A percentile compares a stretch with the other conserved stretches of the same genome.
Conservation (phyloP, 1,140 invertebrate species). For the Stegodyphus mimosarum region DNA sequence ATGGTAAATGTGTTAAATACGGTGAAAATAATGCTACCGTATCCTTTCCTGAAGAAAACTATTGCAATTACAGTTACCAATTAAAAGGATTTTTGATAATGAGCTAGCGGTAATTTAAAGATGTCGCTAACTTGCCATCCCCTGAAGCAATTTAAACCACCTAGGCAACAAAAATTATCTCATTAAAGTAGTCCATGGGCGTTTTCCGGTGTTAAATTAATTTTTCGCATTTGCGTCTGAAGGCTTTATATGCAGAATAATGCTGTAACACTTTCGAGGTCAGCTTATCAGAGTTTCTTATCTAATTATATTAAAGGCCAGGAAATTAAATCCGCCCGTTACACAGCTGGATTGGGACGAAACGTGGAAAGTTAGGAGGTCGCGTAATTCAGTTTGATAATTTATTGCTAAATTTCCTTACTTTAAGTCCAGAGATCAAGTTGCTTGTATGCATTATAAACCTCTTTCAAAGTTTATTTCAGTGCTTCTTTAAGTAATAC, state of each 20-base stretch:
- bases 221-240: conserved; percentile 49
- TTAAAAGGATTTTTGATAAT: conserved; percentile 51
- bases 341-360: too few relatives aligned
- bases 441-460: too few relatives aligned
- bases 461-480: too few relatives aligned
- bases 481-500: too few relatives aligned
- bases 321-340: conserved; percentile 32
- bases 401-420: too few relatives aligned
- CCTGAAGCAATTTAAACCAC: conserved; percentile 45
- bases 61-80: conserved; percentile 44
- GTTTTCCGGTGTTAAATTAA: conserved; percentile 54
- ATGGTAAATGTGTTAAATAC: too few relatives aligned
- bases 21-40: too few relatives aligned
- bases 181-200: conserved; percentile 49
- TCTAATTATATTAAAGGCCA: conserved; percentile 55
- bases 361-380: too few relatives aligned
- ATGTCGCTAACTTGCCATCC: conserved; percentile 21
- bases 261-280: conserved; percentile 10
- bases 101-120: conserved; percentile 41
- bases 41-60: not conserved
- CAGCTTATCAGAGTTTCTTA: conserved; percentile 39
- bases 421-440: too few relatives aligned
- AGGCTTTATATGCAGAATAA: conserved; percentile 1
- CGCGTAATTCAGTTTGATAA: too few relatives aligned
- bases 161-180: conserved; percentile 53